phyloP scores from a whole-genome alignment of 2,113 vertebrate species.

The Saguinus imperator region DNA sequence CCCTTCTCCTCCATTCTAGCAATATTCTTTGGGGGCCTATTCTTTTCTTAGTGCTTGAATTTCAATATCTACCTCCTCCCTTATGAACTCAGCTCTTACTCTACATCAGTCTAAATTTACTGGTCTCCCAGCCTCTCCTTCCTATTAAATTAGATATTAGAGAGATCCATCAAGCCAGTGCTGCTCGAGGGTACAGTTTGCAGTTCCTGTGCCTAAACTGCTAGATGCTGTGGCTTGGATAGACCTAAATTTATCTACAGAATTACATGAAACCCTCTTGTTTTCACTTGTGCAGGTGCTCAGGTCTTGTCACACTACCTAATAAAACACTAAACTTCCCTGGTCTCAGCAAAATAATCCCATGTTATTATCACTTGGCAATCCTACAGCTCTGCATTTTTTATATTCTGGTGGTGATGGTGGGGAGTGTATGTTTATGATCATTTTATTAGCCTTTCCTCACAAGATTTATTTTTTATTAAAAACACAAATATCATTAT shows the following conservation, averaged over 20 bases:
- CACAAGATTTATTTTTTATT: conserved; percentile 66
- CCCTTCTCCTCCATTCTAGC: neutral
- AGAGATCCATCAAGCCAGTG: conserved; percentile 1
- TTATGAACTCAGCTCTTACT: neutral
- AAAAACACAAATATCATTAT: conserved; percentile 65
- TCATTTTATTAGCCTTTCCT: conserved; percentile 66
- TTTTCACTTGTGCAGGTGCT: neutral
- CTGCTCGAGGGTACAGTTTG: neutral
- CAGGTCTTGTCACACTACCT: neutral
- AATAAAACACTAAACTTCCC: neutral
- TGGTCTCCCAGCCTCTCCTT: conserved; percentile 4
- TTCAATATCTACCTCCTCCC: neutral
- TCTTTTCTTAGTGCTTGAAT: neutral
- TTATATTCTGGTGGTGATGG: neutral
- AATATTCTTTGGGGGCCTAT: neutral
- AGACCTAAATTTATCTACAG: neutral
- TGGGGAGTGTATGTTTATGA: neutral
- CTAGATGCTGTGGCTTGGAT: neutral
- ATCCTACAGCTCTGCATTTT: conserved; percentile 19
- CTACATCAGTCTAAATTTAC: conserved; percentile 8
- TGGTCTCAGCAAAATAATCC: neutral
- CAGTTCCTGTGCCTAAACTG: neutral
- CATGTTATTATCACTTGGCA: neutral
- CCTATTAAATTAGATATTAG: conserved; percentile 62
- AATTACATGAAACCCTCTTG: neutral